Base-by-base conservation (phyloP, 2,888 invertebrate species). In the Rosalia funebris region DNA sequence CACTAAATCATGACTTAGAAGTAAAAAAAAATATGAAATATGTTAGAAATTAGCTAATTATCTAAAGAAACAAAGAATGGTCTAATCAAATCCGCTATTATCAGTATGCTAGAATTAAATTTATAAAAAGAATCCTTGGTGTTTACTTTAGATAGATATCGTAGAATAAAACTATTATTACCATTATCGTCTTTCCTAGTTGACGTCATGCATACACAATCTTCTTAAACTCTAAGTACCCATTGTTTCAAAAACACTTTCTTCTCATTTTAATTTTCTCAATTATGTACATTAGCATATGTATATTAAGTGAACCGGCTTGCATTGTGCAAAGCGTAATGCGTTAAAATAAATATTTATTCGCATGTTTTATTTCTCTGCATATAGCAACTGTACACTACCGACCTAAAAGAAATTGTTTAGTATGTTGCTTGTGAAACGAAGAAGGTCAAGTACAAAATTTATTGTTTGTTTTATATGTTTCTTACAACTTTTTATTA, bases 361-460 rank as follows among this genome's bases (percentile, higher is more conserved):
- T 11, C 32, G 16, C 20, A 20, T n/a, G 16, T 11, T 44, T 44
- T 25, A 17, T 5, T 7, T 41, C 19, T 2, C 17, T 17, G 15
- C 15, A 17, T 16, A 44, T 32, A 46, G 17, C 1, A 5, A 25
- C 15, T 25, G 25, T 25, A 7, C 7, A 25, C 7, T 7, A 7
- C 25, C 25, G 25, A 5, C 25, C 25, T 4, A 36, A 48, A 48
- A 20, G 19, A 37, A 48, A 48, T 32, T 32, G 34, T 32, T 46
- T 10, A 10, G 37, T 48, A 11, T 34, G 9, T 12, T 44, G 25
- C 20, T 44, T 44, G 7, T 25, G 2, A 12, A 48, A 37, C 34
- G 10, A 48, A 48, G 14, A 48, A 48, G 47, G 48, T 48, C 48
- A 48, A 48, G 20, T 48, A 48, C 48, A 36, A 17, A 48, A 20